Evolutionary conservation across 2,888 invertebrate species (phyloP), one percentile per base, ranked within the genome.

Genomic region (Dryobota labecula): DNA sequence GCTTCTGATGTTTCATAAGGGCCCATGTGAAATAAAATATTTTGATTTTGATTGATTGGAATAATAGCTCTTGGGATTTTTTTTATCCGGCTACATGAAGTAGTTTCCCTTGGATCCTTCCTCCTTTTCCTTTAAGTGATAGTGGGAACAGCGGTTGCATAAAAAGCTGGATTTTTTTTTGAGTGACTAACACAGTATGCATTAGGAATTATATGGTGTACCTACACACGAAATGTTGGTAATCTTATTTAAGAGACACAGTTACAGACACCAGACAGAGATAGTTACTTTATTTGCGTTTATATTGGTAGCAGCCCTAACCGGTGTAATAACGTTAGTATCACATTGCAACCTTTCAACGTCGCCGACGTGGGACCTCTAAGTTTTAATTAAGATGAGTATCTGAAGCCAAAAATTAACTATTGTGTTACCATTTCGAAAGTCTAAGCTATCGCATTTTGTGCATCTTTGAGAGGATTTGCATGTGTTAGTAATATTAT

Each of bases 331-430:
- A 8, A 62, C 38, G 30, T 54, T 43, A 24, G 33, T 69, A 49
- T 66, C 45, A 18, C 45, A 57, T 77, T 69, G 58, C 62, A 81
- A 78, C 82, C 82, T 79, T 82, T 68, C 33, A 67, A 62, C 64
- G 45, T 27, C 18, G 15, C 43, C 57, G 56, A 80, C 58, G 66
- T 69, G 73, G 57, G 65, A 72, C 30, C 27, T 11, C 33, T 49
- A 30, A 20, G 47, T 58, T 81, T 79, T 69, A 80, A 80, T 80
- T 80, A 82, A 82, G 79, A 80, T 82, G 41, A 4, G 4, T 51
- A 79, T 80, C 78, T 45, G 43, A 9, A 13, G 11, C n/a, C 54
- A 7, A 78, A 77, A 80, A 72, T 70, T 53, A 66, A 78, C 70
- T 70, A 74, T 80, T 78, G 83, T 78, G 63, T 68, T 78, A 70